Conservation (phyloP, 1,140 invertebrate species). For the Diploscapter pachys region DNA sequence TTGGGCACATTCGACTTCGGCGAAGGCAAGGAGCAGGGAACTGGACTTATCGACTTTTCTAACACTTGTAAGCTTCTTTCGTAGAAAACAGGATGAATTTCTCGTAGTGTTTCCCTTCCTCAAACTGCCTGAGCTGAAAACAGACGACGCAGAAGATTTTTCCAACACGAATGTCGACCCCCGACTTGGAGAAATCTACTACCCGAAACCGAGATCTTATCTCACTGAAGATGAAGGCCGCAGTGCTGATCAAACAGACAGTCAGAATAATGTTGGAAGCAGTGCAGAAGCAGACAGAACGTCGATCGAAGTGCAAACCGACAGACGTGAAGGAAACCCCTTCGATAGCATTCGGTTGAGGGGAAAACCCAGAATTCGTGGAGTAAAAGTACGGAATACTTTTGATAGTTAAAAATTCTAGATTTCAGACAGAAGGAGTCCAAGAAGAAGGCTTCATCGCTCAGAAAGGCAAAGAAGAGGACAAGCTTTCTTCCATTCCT, state of each 20-base stretch:
- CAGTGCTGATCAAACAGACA: not conserved
- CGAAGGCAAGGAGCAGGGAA: constrained; percentile 32
- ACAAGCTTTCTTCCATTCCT: not conserved
- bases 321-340: constrained; percentile 5
- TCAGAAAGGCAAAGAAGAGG: constrained; percentile 19
- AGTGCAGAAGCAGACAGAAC: constrained; percentile 1
- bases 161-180: constrained; percentile 21
- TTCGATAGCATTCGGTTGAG: not conserved
- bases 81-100: not conserved
- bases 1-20: constrained; percentile 24
- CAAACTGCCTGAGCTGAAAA: constrained; percentile 24
- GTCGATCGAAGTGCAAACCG: not conserved
- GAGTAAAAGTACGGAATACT: constrained; percentile 6
- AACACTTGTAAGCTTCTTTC: constrained; percentile 17
- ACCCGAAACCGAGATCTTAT: not conserved
- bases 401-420: not conserved
- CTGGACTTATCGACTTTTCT: constrained; percentile 30
- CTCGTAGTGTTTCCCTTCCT: constrained; percentile 34
- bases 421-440: constrained; percentile 6
- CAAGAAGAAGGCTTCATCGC: constrained; percentile 27
- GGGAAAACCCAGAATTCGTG: constrained; percentile 14
- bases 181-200: constrained; percentile 15
- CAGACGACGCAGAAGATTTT: constrained; percentile 11
- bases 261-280: not conserved
- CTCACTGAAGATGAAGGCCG: constrained; percentile 1